These are phyloP conservation scores for Hyles lineata DNA, from an alignment of 2,888 invertebrate species.

Conservation along the genomic window DNA sequence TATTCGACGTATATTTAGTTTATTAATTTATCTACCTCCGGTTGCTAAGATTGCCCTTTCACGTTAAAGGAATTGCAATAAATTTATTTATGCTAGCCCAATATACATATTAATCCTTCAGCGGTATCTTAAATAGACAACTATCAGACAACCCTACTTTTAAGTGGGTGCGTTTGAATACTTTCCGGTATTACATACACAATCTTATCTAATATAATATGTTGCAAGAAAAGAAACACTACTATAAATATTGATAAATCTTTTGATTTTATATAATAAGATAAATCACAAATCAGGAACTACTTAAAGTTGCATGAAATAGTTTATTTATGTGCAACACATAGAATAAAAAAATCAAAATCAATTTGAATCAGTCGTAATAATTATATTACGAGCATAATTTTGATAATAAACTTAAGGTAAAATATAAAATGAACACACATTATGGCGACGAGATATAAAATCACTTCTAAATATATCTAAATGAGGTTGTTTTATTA, in stretches of 20 bases:
- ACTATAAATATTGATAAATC: no score
- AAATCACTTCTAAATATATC: conserved; percentile 33
- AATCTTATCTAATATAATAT: not conserved
- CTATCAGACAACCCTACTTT: not conserved
- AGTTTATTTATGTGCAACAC: no score
- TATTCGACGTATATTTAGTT: not conserved
- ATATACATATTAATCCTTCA: not conserved
- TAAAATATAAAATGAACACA: not conserved
- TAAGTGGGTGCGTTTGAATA: not conserved
- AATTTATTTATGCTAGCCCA: no score
- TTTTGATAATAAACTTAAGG: not conserved
- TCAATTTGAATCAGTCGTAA: no score
- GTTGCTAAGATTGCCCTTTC: not conserved
- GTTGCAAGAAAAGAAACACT: not conserved
- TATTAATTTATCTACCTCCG: not conserved
- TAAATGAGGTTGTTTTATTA: conserved; percentile 41
- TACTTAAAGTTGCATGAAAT: no score
- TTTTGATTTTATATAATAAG: no score
- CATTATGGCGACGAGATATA: conserved; percentile 8
- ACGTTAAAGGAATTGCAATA: not conserved
- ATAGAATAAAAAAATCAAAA: no score
- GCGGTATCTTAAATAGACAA: not conserved
- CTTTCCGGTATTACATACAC: not conserved
- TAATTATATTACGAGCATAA: not conserved
- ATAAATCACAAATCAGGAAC: no score